Percentiles rank a stretch among this genome's conserved stretches.
These are phyloP conservation scores for Morone chrysops DNA, from an alignment of 2,113 vertebrate genomes.

Conservation along the genomic window DNA sequence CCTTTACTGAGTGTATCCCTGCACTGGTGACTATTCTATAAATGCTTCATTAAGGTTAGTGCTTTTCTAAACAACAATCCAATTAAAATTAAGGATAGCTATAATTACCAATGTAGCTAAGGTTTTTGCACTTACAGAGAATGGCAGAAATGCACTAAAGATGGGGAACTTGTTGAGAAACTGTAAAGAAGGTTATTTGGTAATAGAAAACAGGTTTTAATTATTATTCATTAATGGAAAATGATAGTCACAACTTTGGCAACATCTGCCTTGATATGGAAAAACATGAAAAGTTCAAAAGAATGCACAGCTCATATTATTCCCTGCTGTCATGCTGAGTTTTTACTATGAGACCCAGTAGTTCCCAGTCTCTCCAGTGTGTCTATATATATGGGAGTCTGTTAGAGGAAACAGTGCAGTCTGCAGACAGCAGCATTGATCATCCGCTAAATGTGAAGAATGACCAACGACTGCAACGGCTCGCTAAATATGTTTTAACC, in stretches of 20 bases:
- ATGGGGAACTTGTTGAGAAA: background rate
- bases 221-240: background rate
- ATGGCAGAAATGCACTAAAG: background rate
- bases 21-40: background rate
- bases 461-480: constrained; percentile 15
- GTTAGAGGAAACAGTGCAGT: constrained; percentile 7
- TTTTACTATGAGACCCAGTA: background rate
- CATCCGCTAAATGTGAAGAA: constrained; percentile 50
- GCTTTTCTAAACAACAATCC: background rate
- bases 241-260: background rate
- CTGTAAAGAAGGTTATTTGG: too few relatives aligned
- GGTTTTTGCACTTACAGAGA: too few relatives aligned
- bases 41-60: background rate
- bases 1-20: background rate
- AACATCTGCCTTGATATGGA: too few relatives aligned
- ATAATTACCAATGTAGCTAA: background rate
- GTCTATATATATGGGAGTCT: background rate
- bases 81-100: background rate
- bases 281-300: background rate
- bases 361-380: background rate
- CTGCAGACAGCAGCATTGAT: constrained; percentile 52
- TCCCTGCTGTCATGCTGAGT: background rate
- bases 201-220: too few relatives aligned
- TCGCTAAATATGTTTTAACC: constrained; percentile 61
- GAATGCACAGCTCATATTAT: background rate